These are phyloP conservation scores for Drosophila watanabei DNA, from an alignment of 1,140 invertebrate genomes.

Conservation along the genomic window DNA sequence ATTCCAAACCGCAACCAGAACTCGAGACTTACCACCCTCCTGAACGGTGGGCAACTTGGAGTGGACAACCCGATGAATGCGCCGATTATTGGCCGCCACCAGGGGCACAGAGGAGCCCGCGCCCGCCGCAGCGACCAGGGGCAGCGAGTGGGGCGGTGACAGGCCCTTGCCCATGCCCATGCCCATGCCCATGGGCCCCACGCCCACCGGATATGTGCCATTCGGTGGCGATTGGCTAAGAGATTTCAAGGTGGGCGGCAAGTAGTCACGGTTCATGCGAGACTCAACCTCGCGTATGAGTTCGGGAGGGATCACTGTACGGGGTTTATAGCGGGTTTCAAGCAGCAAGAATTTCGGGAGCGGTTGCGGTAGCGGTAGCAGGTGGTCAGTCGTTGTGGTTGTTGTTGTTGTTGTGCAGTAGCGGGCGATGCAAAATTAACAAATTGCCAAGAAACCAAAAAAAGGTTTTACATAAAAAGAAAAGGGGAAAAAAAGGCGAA, in stretches of 20 bases:
- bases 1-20: constrained; percentile 2
- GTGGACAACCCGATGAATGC: constrained; percentile 67
- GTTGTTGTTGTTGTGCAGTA: constrained; percentile 40
- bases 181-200: constrained; percentile 17
- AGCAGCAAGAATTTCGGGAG: constrained; percentile 35
- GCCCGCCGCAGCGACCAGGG: constrained; percentile 48
- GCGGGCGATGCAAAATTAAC: constrained; percentile 45
- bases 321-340: constrained; percentile 29
- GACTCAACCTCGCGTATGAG: constrained; percentile 94
- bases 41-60: constrained; percentile 87
- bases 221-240: constrained; percentile 80
- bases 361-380: constrained; percentile 21
- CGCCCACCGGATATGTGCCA: constrained; percentile 49
- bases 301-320: constrained; percentile 92
- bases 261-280: constrained; percentile 93
- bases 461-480: constrained; percentile 47
- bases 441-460: constrained; percentile 50
- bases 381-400: constrained; percentile 32
- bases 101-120: constrained; percentile 29
- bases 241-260: constrained; percentile 88
- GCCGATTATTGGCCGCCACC: constrained; percentile 69
- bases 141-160: constrained; percentile 55
- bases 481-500: constrained; percentile 37
- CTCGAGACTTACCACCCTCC: constrained; percentile 86
- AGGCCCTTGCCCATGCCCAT: constrained; percentile 28